phyloP scores from a whole-genome alignment of 2,797 vertebrate genomes.

The Coregonus suidteri region DNA sequence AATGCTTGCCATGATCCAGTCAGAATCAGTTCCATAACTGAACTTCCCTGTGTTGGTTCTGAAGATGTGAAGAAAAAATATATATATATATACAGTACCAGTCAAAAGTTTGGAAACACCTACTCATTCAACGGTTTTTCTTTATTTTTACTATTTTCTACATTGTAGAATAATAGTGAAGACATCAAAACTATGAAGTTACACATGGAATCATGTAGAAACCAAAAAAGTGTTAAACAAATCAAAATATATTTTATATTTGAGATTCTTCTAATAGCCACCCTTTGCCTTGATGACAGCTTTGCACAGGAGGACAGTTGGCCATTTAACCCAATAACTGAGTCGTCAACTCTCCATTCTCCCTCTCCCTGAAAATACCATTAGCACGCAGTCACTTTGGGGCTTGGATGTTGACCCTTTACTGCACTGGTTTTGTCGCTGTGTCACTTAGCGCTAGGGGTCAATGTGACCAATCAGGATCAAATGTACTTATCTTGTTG shows the following conservation, averaged over 20 bases:
- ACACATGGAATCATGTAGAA: too few relatives aligned
- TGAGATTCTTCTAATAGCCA: too few relatives aligned
- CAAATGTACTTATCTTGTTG: not conserved
- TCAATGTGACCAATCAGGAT: conserved; percentile 3
- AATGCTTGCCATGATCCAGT: not conserved
- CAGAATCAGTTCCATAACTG: not conserved
- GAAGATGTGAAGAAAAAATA: not conserved
- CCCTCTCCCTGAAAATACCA: not conserved
- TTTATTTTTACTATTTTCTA: too few relatives aligned
- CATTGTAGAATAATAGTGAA: too few relatives aligned
- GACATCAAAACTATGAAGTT: too few relatives aligned
- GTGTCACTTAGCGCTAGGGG: not conserved
- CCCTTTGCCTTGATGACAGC: too few relatives aligned
- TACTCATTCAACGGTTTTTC: too few relatives aligned
- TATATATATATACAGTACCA: too few relatives aligned
- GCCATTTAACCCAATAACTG: not conserved
- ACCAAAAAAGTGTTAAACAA: too few relatives aligned
- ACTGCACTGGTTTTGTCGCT: not conserved
- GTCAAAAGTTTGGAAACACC: too few relatives aligned
- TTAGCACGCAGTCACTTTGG: not conserved
- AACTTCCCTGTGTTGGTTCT: not conserved
- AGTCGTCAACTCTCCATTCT: too few relatives aligned
- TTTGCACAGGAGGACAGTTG: not conserved
- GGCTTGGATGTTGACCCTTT: not conserved
- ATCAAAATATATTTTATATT: too few relatives aligned